Evolutionary conservation across 92 coral and sea anemone species (phyloP).

Genomic region (Micromussa lordhowensis): DNA sequence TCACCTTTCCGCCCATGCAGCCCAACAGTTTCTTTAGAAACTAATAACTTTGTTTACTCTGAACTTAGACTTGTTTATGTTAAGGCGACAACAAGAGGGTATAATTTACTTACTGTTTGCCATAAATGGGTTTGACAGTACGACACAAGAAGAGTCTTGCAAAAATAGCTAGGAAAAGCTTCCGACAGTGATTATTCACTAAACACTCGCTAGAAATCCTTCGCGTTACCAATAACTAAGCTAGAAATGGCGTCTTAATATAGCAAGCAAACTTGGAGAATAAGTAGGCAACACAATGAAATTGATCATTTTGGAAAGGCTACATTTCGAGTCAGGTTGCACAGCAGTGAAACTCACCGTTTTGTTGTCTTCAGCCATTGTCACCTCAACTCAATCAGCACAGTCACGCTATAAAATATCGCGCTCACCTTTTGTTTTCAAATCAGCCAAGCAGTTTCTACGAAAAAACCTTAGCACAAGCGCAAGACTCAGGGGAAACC

Average conservation of each 20-base stretch:
- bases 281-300: too few species aligned
- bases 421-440: not conserved
- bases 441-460: not conserved
- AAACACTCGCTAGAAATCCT: not conserved
- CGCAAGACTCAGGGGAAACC: constrained; percentile 37
- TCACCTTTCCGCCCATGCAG: too few species aligned
- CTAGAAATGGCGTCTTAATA: not conserved
- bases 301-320: not conserved
- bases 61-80: not conserved
- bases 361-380: constrained; percentile 29
- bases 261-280: not conserved
- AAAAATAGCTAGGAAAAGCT: not conserved
- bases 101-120: not conserved
- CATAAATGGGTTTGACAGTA: not conserved
- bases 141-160: too few species aligned
- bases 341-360: constrained; percentile 36
- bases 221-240: not conserved
- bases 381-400: not conserved
- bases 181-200: not conserved
- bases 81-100: not conserved
- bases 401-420: not conserved
- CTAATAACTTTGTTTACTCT: not conserved
- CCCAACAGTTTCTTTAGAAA: too few species aligned
- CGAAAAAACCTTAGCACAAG: constrained; percentile 6
- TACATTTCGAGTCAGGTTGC: not conserved